Evolutionary conservation across 2,113 vertebrate species (phyloP).

Genomic region (Platysternon megacephalum): DNA sequence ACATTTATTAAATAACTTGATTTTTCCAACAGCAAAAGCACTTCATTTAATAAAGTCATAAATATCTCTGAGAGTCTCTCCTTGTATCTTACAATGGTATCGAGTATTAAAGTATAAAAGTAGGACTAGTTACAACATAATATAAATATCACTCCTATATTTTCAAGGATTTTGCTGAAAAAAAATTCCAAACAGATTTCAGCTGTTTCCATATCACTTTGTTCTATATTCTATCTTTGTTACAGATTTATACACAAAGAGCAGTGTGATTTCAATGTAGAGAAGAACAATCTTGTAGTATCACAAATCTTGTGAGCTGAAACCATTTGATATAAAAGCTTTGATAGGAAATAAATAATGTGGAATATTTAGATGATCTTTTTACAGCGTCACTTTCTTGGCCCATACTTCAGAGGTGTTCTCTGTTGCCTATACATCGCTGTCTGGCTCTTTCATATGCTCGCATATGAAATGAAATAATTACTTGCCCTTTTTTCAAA

Average conservation of each 20-base stretch:
- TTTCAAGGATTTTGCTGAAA: constrained; percentile 3
- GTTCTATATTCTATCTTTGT: background rate
- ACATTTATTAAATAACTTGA: background rate
- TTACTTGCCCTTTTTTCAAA: constrained; percentile 30
- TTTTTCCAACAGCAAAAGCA: background rate
- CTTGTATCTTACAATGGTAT: background rate
- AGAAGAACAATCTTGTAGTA: constrained; percentile 6
- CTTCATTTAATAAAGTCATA: background rate
- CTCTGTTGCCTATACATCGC: constrained; percentile 9
- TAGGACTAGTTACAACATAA: background rate
- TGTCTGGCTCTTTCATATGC: constrained; percentile 21
- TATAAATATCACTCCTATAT: background rate
- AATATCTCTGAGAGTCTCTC: background rate
- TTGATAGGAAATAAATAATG: constrained; percentile 49
- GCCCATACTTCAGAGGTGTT: constrained; percentile 11
- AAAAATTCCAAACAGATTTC: background rate
- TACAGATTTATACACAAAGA: background rate
- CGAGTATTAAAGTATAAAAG: constrained; percentile 1
- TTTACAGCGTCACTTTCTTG: constrained; percentile 50
- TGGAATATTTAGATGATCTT: constrained; percentile 49
- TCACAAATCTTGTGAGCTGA: constrained; percentile 22
- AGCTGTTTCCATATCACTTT: background rate
- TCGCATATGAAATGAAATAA: constrained; percentile 39
- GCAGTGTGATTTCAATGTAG: constrained; percentile 10
- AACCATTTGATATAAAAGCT: constrained; percentile 20